These are phyloP conservation scores for Telmatochromis sp. DNA, from an alignment of 2,113 vertebrate species.

Conservation along the genomic window DNA sequence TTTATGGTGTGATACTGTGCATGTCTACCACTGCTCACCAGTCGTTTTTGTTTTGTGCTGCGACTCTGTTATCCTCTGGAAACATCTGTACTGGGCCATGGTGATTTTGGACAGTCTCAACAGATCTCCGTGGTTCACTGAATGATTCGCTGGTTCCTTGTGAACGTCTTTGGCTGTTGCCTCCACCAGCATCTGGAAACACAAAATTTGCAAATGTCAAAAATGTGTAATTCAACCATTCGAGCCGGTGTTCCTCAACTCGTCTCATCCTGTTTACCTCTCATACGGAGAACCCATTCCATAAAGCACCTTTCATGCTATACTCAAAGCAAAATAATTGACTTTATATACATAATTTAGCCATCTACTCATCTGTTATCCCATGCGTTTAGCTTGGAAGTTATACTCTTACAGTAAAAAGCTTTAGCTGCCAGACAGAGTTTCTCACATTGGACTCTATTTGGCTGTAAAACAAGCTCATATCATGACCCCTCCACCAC, in stretches of 20 bases:
- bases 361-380: background rate
- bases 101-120: slow-evolving; percentile 76
- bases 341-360: background rate
- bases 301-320: background rate
- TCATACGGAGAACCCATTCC: background rate
- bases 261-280: background rate
- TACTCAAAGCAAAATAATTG: background rate
- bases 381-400: background rate
- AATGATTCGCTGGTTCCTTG: background rate
- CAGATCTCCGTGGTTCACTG: slow-evolving; percentile 22
- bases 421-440: background rate
- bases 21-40: slow-evolving; percentile 34
- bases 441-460: background rate
- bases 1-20: background rate
- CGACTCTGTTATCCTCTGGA: slow-evolving; percentile 82
- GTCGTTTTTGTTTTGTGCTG: background rate
- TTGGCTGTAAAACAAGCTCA: background rate
- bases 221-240: background rate
- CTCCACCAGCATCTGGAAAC: slow-evolving; percentile 56
- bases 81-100: slow-evolving; percentile 90
- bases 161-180: slow-evolving; percentile 39
- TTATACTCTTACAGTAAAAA: background rate
- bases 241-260: background rate
- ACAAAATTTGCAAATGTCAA: background rate
- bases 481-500: background rate